Evolutionary conservation across 2,888 invertebrate genomes (phyloP).

Genomic region (Zelleria hepariella): DNA sequence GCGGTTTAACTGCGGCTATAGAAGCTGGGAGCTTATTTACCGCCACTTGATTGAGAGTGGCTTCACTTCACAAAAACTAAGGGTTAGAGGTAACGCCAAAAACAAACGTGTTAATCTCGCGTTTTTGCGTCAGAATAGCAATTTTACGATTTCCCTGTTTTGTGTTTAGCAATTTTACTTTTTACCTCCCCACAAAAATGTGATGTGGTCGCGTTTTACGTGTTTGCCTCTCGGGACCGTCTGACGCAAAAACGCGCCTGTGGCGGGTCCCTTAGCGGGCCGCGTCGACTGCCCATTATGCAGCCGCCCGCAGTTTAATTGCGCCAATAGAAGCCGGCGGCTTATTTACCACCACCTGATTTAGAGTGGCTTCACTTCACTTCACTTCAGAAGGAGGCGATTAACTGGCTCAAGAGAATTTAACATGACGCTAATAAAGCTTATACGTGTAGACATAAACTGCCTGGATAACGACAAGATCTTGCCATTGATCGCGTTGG

Average conservation of each 20-base stretch:
- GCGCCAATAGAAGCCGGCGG: neutral
- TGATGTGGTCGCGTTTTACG: too few relatives aligned
- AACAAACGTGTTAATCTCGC: too few relatives aligned
- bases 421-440: neutral
- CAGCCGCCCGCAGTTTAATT: neutral
- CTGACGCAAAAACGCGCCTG: too few relatives aligned
- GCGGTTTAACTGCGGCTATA: neutral
- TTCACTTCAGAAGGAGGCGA: neutral
- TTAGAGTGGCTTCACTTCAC: neutral
- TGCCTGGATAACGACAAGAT: too few relatives aligned
- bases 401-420: neutral
- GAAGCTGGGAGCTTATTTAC: neutral
- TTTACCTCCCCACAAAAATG: too few relatives aligned
- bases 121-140: too few relatives aligned
- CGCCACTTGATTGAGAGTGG: neutral
- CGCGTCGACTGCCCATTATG: neutral
- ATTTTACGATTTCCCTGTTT: too few relatives aligned
- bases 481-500: too few relatives aligned
- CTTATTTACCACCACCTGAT: neutral
- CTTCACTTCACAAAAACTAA: neutral
- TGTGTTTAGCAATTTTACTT: too few relatives aligned
- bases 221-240: too few relatives aligned
- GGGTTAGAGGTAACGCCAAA: too few relatives aligned
- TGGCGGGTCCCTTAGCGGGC: neutral
- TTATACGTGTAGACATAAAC: too few relatives aligned